These are phyloP conservation scores for Hylia prasina DNA, from an alignment of 2,113 vertebrate genomes.

Conservation along the genomic window DNA sequence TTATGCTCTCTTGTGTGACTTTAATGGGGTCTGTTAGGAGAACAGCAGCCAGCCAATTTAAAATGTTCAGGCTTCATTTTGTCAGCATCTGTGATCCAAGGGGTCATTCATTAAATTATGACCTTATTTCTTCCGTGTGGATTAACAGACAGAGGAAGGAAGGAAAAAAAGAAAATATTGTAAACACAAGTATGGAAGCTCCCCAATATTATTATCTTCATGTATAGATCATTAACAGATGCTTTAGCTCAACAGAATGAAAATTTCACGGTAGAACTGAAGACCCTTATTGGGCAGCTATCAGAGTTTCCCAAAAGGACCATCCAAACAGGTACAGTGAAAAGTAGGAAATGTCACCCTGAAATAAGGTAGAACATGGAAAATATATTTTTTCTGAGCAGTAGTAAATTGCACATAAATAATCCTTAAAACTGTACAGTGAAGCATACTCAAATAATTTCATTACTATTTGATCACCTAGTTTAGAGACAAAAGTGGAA, in stretches of 20 bases:
- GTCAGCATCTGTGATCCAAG: slow-evolving; percentile 38
- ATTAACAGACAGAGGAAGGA: neutral
- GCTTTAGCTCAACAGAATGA: neutral
- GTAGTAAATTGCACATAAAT: neutral
- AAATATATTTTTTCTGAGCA: neutral
- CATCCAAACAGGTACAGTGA: neutral
- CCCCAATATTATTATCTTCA: neutral
- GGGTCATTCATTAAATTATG: slow-evolving; percentile 40
- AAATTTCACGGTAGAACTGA: neutral
- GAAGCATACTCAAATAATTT: neutral
- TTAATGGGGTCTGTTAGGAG: slow-evolving; percentile 26
- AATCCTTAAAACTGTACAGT: neutral
- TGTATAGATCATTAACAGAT: neutral
- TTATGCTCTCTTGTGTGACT: slow-evolving; percentile 20
- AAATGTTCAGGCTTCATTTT: slow-evolving; percentile 43
- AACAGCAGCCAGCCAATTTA: slow-evolving; percentile 49
- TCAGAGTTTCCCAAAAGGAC: neutral
- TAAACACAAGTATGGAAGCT: neutral
- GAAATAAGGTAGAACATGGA: neutral
- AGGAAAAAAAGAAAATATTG: neutral
- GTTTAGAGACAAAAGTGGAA: neutral
- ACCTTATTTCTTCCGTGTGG: neutral
- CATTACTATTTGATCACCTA: neutral
- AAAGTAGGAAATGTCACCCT: neutral
- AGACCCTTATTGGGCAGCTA: neutral